These are phyloP conservation scores for Microcaecilia unicolor DNA, from an alignment of 2,797 vertebrate species.

Conservation along the genomic window DNA sequence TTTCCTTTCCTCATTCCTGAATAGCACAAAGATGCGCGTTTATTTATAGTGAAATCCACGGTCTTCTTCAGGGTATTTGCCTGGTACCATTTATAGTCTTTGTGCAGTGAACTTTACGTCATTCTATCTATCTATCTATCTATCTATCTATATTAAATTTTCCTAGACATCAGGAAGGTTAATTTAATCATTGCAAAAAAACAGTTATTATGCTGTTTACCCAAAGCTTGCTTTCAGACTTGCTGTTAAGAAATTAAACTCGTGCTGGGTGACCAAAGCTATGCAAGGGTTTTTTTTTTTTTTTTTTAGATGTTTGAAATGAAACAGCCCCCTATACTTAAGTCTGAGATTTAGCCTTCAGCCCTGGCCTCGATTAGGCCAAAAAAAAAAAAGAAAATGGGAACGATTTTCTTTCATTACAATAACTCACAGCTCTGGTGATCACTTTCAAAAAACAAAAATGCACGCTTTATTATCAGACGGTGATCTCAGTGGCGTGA, in stretches of 20 bases:
- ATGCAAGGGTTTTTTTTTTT: constrained; percentile 45
- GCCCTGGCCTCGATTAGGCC: constrained; percentile 76
- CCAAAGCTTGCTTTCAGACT: constrained; percentile 71
- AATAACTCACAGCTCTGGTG: constrained; percentile 75
- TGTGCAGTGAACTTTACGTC: constrained; percentile 73
- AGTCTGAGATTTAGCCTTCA: constrained; percentile 54
- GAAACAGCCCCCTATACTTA: constrained; percentile 60
- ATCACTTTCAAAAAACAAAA: constrained; percentile 72
- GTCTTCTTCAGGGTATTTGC: constrained; percentile 53
- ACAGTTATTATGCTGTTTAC: constrained; percentile 77
- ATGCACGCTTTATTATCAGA: constrained; percentile 78
- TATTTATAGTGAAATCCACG: constrained; percentile 44
- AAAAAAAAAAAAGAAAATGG: too few relatives aligned
- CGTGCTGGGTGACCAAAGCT: constrained; percentile 47
- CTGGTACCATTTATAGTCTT: constrained; percentile 64
- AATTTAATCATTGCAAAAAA: constrained; percentile 77
- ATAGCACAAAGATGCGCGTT: constrained; percentile 33
- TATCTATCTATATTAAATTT: too few relatives aligned
- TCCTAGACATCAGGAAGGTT: constrained; percentile 66
- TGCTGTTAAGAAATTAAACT: constrained; percentile 71
- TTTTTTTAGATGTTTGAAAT: constrained; percentile 45
- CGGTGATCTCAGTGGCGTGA: constrained; percentile 67
- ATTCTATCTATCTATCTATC: too few relatives aligned
- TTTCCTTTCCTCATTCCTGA: constrained; percentile 37
- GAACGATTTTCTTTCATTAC: constrained; percentile 82